A percentile compares a stretch with the other conserved stretches of the same genome.
Conservation (phyloP, 2,113 vertebrate genomes). For the Chrysemys picta region DNA sequence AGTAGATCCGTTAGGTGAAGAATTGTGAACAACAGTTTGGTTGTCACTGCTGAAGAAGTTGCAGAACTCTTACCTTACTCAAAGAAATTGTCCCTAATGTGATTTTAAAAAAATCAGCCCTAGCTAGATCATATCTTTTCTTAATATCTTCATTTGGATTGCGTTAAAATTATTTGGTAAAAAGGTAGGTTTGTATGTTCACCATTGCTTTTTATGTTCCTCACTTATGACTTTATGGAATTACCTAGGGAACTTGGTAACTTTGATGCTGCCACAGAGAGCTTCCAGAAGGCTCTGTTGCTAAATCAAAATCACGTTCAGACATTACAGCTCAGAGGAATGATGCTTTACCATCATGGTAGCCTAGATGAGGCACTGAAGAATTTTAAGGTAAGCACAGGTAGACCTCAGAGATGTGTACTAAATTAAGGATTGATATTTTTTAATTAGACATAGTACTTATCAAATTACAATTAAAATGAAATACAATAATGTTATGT, state of each 20-base stretch:
- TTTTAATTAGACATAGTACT: neutral
- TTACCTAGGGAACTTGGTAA: constrained; percentile 91
- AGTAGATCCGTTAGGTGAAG: neutral
- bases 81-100: neutral
- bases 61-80: neutral
- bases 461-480: neutral
- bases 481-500: neutral
- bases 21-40: neutral
- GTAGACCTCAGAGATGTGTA: neutral
- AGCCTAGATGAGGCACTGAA: constrained; percentile 93
- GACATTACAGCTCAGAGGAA: constrained; percentile 94
- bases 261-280: constrained; percentile 96
- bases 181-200: neutral
- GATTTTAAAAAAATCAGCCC: neutral
- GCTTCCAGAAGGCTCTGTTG: constrained; percentile 95
- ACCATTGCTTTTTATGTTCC: neutral
- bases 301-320: constrained; percentile 98
- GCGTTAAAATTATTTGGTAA: neutral
- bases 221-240: neutral
- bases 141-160: neutral
- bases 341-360: constrained; percentile 98
- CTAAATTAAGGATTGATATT: neutral
- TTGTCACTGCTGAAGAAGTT: neutral
- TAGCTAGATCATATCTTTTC: neutral
- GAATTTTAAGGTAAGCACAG: constrained; percentile 91